Percentiles rank a stretch among this genome's conserved stretches.
Evolutionary conservation across 2,113 vertebrate species (phyloP).

Genomic region (Leptodactylus fuscus): DNA sequence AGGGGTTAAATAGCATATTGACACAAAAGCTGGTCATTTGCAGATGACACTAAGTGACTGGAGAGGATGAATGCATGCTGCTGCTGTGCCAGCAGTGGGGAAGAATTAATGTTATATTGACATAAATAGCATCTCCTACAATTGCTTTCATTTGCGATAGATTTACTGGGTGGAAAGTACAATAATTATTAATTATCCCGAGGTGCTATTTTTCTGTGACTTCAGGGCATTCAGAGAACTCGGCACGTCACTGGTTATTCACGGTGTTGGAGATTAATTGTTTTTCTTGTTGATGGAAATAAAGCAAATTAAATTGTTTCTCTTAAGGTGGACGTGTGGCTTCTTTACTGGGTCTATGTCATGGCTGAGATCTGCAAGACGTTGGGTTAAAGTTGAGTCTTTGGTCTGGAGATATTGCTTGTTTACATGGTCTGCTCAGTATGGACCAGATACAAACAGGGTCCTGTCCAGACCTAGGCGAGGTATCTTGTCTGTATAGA

Average conservation of each 20-base stretch:
- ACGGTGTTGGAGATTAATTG: neutral
- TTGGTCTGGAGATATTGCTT: too few relatives aligned
- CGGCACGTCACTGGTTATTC: neutral
- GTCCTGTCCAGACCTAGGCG: too few relatives aligned
- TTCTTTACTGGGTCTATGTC: too few relatives aligned
- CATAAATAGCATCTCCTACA: slow-evolving; percentile 6
- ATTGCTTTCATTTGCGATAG: neutral
- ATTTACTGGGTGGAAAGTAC: slow-evolving; percentile 1
- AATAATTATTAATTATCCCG: neutral
- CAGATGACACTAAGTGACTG: slow-evolving; percentile 33
- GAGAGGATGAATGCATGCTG: neutral
- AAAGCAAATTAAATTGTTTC: too few relatives aligned
- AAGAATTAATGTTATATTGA: neutral
- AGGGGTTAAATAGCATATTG: slow-evolving; percentile 2
- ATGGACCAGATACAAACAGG: too few relatives aligned
- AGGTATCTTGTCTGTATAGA: too few relatives aligned
- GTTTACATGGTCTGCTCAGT: too few relatives aligned
- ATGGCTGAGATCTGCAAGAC: too few relatives aligned
- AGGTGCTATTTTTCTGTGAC: neutral
- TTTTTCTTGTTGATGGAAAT: neutral
- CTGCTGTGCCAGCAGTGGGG: neutral
- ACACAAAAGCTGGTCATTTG: neutral
- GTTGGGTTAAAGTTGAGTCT: too few relatives aligned
- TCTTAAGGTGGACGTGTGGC: too few relatives aligned
- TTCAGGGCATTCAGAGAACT: neutral